phyloP scores from a whole-genome alignment of 2,888 invertebrate species.

The Baronia brevicornis region DNA sequence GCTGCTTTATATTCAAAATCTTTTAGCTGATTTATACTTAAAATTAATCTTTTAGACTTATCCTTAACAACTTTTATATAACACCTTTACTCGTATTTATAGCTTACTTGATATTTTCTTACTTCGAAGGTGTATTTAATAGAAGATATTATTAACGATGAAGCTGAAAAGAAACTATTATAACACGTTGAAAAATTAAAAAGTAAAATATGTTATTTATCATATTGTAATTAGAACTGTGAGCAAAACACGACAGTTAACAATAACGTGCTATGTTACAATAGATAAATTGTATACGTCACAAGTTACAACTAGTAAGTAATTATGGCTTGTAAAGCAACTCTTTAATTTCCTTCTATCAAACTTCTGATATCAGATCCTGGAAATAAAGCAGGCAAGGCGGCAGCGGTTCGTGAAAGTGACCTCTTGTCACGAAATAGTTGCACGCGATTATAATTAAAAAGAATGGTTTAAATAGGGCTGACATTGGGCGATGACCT shows the following conservation, averaged over 20 bases:
- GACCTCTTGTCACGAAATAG: conserved; percentile 23
- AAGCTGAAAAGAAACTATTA: too few relatives aligned
- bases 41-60: too few relatives aligned
- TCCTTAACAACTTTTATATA: too few relatives aligned
- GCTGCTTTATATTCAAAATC: too few relatives aligned
- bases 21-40: too few relatives aligned
- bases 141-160: too few relatives aligned
- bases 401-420: conserved; percentile 15
- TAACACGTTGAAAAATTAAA: too few relatives aligned
- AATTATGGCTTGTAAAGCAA: conserved; percentile 21
- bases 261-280: background rate
- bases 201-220: conserved; percentile 1
- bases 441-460: conserved; percentile 32
- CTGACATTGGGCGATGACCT: conserved; percentile 21
- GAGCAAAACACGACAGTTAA: conserved; percentile 3
- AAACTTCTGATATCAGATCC: conserved; percentile 14
- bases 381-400: conserved; percentile 9
- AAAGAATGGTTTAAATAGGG: conserved; percentile 16
- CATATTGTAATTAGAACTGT: conserved; percentile 1
- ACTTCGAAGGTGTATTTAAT: too few relatives aligned
- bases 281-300: conserved; percentile 8
- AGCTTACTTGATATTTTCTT: too few relatives aligned
- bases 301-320: conserved; percentile 12
- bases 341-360: conserved; percentile 20
- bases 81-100: too few relatives aligned